Conservation (phyloP, 2,113 vertebrate species). For the Hydrochoerus hydrochaeris region DNA sequence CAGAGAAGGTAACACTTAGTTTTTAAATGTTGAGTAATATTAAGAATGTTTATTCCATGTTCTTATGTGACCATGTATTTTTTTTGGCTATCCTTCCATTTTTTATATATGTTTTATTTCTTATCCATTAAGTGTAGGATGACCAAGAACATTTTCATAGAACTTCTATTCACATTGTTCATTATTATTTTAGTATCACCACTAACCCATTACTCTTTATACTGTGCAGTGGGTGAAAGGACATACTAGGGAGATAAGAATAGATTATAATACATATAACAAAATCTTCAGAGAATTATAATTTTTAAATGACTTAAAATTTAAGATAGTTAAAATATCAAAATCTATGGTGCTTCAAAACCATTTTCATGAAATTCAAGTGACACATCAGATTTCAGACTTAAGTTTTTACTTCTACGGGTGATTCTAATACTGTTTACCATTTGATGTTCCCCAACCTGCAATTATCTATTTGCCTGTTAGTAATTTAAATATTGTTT, state of each 20-base stretch:
- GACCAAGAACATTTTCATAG: not conserved
- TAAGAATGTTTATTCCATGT: not conserved
- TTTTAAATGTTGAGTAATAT: not conserved
- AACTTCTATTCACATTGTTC: not conserved
- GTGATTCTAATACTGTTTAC: not conserved
- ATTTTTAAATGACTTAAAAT: not conserved
- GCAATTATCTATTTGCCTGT: not conserved
- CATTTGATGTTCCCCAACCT: not conserved
- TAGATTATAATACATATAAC: not conserved
- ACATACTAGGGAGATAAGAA: not conserved
- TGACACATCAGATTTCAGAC: not conserved
- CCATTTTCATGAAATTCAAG: not conserved
- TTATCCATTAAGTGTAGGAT: not conserved
- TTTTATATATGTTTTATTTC: not conserved
- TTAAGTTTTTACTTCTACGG: not conserved
- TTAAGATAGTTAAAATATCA: not conserved
- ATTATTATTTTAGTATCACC: not conserved
- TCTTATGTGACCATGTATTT: not conserved
- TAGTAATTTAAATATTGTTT: conserved; percentile 70
- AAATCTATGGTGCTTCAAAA: not conserved
- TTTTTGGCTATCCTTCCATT: not conserved
- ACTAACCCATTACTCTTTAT: not conserved
- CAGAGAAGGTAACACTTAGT: not conserved
- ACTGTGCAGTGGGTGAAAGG: not conserved
- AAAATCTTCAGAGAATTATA: not conserved